These are phyloP conservation scores for Itoplectis maculator DNA, from an alignment of 2,888 invertebrate genomes.

Conservation along the genomic window DNA sequence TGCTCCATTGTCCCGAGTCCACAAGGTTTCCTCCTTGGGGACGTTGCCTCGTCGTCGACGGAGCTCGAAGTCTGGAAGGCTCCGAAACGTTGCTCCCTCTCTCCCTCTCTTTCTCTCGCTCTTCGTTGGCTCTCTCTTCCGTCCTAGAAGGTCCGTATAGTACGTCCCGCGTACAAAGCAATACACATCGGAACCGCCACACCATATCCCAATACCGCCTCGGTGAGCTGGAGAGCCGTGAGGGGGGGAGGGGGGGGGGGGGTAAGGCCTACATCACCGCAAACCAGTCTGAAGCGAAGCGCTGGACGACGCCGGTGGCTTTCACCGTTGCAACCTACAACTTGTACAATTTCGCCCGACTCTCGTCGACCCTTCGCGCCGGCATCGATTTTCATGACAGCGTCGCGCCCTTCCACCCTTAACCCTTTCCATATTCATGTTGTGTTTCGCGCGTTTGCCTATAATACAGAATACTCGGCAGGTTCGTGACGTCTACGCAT, in stretches of 20 bases:
- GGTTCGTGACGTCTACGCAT: constrained; percentile 57
- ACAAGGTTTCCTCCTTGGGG: constrained; percentile 63
- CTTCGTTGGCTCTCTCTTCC: constrained; percentile 70
- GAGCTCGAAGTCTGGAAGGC: constrained; percentile 74
- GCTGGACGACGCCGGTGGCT: constrained; percentile 46
- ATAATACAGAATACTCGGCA: constrained; percentile 64
- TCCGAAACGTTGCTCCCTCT: constrained; percentile 68
- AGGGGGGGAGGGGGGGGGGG: too few relatives aligned
- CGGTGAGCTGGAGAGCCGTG: too few relatives aligned
- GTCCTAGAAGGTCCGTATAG: constrained; percentile 60
- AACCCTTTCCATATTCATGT: constrained; percentile 66
- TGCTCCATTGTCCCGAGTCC: constrained; percentile 82
- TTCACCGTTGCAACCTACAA: constrained; percentile 59
- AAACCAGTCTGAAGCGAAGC: constrained; percentile 42
- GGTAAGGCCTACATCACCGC: constrained; percentile 9
- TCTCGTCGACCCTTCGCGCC: constrained; percentile 49
- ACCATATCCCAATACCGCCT: constrained; percentile 33
- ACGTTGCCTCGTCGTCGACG: constrained; percentile 69
- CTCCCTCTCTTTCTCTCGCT: too few relatives aligned
- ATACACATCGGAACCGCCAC: constrained; percentile 23
- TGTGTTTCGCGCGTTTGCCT: constrained; percentile 62
- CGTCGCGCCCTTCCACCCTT: constrained; percentile 11
- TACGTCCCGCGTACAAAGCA: constrained; percentile 32
- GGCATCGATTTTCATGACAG: constrained; percentile 53
- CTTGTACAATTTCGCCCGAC: constrained; percentile 62